Percentiles rank a stretch among this genome's conserved stretches.
phyloP scores from a whole-genome alignment of 1,140 invertebrate genomes.

The Sycobia sp. region DNA sequence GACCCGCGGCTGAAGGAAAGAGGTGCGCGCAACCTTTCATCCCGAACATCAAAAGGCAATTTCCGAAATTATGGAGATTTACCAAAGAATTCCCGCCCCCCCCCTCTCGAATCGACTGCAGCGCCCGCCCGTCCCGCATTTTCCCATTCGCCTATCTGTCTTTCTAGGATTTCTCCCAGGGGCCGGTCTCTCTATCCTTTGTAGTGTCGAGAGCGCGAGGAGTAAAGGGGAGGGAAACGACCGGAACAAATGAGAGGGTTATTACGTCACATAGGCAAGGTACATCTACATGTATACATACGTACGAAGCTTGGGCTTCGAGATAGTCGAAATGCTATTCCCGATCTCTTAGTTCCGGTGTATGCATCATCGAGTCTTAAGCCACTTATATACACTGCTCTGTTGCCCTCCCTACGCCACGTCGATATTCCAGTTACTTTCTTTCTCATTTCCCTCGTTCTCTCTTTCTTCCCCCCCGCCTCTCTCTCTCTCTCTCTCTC shows the following conservation, averaged over 20 bases:
- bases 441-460: no score
- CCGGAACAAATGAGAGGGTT: constrained; percentile 47
- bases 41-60: constrained; percentile 59
- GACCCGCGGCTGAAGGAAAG: constrained; percentile 19
- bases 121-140: constrained; percentile 2
- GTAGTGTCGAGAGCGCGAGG: constrained; percentile 38
- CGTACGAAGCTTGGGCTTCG: background rate
- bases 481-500: no score
- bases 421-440: no score
- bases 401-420: no score
- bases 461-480: no score
- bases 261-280: constrained; percentile 34
- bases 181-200: constrained; percentile 45
- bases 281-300: background rate
- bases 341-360: background rate
- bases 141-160: constrained; percentile 36
- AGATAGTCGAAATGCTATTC: background rate
- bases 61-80: constrained; percentile 59
- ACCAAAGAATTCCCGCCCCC: constrained; percentile 53
- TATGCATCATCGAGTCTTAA: background rate
- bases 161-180: constrained; percentile 1
- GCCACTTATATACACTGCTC: no score
- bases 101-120: constrained; percentile 53
- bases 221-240: constrained; percentile 26
- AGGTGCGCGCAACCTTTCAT: constrained; percentile 52